These are phyloP conservation scores for Calephelis virginiensis DNA, from an alignment of 1,140 invertebrate genomes.

Conservation along the genomic window DNA sequence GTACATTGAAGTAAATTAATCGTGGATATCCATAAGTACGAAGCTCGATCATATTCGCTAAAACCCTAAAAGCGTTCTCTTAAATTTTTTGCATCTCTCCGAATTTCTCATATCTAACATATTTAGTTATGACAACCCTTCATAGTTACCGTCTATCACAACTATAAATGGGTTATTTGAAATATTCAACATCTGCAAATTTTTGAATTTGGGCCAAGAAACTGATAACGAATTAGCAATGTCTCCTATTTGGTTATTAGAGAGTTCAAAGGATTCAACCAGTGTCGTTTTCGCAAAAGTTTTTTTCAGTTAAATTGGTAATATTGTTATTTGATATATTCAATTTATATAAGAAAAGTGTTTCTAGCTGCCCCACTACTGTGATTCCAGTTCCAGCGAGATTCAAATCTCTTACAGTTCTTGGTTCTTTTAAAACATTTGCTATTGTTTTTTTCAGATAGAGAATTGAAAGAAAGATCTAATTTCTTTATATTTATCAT, in stretches of 20 bases:
- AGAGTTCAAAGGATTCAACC: slow-evolving; percentile 88
- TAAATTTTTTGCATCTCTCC: slow-evolving; percentile 87
- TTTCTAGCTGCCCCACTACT: slow-evolving; percentile 85
- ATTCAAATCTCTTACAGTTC: slow-evolving; percentile 90
- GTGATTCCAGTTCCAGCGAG: slow-evolving; percentile 88
- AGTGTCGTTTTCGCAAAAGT: slow-evolving; percentile 88
- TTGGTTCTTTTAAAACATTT: slow-evolving; percentile 91
- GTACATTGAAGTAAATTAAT: slow-evolving; percentile 89
- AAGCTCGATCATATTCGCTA: slow-evolving; percentile 84
- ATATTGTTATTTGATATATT: slow-evolving; percentile 91
- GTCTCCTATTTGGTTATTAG: slow-evolving; percentile 84
- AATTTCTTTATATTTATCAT: slow-evolving; percentile 92
- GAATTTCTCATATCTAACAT: slow-evolving; percentile 84
- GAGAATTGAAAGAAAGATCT: slow-evolving; percentile 91
- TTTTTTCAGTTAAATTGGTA: slow-evolving; percentile 80
- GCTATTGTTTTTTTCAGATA: slow-evolving; percentile 85
- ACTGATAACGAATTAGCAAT: slow-evolving; percentile 78
- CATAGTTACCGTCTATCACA: slow-evolving; percentile 87
- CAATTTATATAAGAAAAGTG: slow-evolving; percentile 89
- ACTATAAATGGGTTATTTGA: slow-evolving; percentile 87
- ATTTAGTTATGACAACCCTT: slow-evolving; percentile 82
- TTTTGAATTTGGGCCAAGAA: slow-evolving; percentile 83
- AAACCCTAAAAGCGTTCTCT: slow-evolving; percentile 87
- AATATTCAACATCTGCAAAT: slow-evolving; percentile 85
- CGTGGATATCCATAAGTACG: slow-evolving; percentile 86